Evolutionary conservation across 2,888 invertebrate species (phyloP), one percentile per base, ranked within the genome.

Genomic region (Ochropleura plecta): DNA sequence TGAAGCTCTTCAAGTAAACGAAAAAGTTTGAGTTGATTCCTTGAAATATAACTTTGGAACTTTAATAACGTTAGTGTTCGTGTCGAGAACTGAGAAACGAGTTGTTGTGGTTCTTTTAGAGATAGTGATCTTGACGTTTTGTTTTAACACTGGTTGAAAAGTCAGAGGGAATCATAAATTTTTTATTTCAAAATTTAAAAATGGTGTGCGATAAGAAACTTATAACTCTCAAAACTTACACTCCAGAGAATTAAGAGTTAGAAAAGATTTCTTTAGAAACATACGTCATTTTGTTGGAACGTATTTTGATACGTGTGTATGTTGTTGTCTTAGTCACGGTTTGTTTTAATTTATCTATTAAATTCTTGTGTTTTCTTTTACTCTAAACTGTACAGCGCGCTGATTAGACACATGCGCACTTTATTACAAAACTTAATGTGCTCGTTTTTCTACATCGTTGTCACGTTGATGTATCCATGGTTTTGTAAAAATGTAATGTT

Each of bases 1-100:
- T 70, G 60, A 65, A n/a, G 44, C 49, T 69, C 44, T 69, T 46
- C 44, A 71, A 76, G 70, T 73, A 73, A 82, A 74, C 70, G 72
- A 85, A 79, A 84, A 62, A 76, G 68, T 83, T 75, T 7, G 42
- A 65, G 60, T 79, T 76, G 67, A 75, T 73, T 70, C 70, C 40
- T 59, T 69, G 71, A 75, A 76, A 82, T 68, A 85, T 79, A 66
- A 76, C 62, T 73, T 70, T 1, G 51, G 57, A 42, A 82, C 71
- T 78, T 78, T 78, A 78, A 84, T 78, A 71, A 63, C 46, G 65
- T 75, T 84, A 71, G 70, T 60, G 67, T 78, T 60, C 46, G 20
- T 55, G 63, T 55, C n/a, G 51, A 16, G 53, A 70, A 40, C 51
- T 63, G 70, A 59, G 42, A 57, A 81, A 68, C 78, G 30, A 42